Base-by-base conservation (phyloP, 1,140 invertebrate genomes). In the Caenorhabditis inopinata region DNA sequence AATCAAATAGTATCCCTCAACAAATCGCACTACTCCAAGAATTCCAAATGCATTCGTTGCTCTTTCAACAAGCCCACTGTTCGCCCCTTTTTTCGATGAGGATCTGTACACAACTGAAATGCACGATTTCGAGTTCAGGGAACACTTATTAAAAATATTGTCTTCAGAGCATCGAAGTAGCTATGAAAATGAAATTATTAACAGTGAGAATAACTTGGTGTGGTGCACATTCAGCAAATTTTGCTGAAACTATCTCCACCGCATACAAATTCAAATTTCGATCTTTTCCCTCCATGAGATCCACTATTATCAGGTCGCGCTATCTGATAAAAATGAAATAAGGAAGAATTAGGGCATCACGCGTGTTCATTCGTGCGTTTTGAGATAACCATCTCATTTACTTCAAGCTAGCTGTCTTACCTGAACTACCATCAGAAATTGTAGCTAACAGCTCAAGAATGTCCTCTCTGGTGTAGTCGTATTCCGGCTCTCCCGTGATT, bases 1-100 rank as follows among this genome's bases (percentile, higher is more conserved):
- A 45, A 89, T 68, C 1, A 88, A 46, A 80, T 88, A 89, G 62
- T 85, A 88, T 29, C 87, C 87, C 49, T 86, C 85, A 6, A 88
- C 46, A 76, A 88, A 88, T 47, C 85, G 46, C 32, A 88, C 85
- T 14, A 83, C 86, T 23, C 87, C 87, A 45, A 88, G 81, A 29
- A 88, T 77, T 27, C 87, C 87, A 53, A 68, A 89, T n/a, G 87
- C 87, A 25, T 83, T 82, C 53, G 79, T 86, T 2, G 89, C 79
- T 49, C 86, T 83, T 79, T 88, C 85, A 35, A 88, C 23, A 4
- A 87, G 75, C 16, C 85, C 85, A 21, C 74, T 76, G 14, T 83
- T 78, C 23, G 29, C 6, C 1, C 45, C 25, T 58, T 78, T 83
- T 48, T 83, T 82, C 5, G 62, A 46, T 18, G 74, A 75, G 3